These are phyloP conservation scores for Platyrinchus mystaceus DNA, from an alignment of 2,797 vertebrate genomes.

Conservation along the genomic window DNA sequence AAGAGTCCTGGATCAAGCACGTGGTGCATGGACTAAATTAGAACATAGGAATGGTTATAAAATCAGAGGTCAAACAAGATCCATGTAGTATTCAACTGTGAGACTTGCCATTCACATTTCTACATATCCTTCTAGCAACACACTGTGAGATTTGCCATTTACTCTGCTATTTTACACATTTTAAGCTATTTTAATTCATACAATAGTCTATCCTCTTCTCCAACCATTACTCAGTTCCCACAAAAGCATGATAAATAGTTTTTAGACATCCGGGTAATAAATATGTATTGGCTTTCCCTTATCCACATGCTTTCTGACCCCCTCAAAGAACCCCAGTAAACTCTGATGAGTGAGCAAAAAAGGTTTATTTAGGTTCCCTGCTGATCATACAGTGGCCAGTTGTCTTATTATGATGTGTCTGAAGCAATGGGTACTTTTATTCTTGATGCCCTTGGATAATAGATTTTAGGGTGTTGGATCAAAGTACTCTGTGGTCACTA, in stretches of 20 bases:
- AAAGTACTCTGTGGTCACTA: neutral
- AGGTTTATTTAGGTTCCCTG: neutral
- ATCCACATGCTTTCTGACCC: neutral
- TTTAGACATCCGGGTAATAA: neutral
- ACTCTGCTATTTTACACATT: neutral
- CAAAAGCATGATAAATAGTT: neutral
- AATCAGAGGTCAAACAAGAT: neutral
- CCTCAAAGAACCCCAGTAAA: neutral
- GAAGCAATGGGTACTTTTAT: neutral
- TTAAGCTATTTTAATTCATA: neutral
- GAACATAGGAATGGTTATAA: neutral
- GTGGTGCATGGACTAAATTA: neutral
- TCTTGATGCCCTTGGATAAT: neutral
- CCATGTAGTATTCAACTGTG: neutral
- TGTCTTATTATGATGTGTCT: neutral
- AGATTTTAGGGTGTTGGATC: neutral
- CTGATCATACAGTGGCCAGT: neutral
- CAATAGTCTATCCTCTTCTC: neutral
- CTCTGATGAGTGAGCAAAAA: neutral
- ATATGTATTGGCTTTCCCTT: neutral
- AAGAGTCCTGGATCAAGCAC: neutral
- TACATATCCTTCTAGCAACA: neutral
- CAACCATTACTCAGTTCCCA: neutral
- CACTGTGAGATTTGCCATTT: neutral
- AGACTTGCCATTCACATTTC: neutral